phyloP scores from a whole-genome alignment of 1,140 invertebrate genomes.

The Laodelphax striatellus region DNA sequence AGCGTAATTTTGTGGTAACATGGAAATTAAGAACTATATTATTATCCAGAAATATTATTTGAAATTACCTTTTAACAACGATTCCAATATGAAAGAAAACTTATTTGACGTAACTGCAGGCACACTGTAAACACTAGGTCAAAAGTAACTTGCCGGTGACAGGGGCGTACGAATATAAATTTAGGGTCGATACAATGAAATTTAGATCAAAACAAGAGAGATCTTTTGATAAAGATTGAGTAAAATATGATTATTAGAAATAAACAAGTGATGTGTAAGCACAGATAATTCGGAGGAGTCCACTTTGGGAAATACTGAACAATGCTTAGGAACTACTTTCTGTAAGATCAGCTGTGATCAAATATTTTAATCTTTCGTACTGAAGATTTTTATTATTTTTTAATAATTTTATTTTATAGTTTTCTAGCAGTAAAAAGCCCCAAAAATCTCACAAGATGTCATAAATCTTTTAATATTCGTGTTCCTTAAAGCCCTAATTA shows the following conservation, averaged over 20 bases:
- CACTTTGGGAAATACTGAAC: background rate
- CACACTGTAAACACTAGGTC: constrained; percentile 16
- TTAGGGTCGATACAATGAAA: background rate
- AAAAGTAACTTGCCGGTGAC: constrained; percentile 15
- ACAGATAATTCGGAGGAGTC: background rate
- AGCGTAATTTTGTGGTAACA: background rate
- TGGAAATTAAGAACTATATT: background rate
- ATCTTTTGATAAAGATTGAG: background rate
- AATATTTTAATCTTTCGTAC: no score
- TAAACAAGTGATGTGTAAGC: background rate
- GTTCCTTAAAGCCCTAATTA: no score
- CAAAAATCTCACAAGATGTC: no score
- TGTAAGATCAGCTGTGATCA: background rate
- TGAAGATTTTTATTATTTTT: no score
- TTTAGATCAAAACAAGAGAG: background rate
- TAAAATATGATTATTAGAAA: background rate
- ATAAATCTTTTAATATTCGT: no score
- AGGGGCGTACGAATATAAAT: constrained; percentile 12
- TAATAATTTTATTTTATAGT: no score
- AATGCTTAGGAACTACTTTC: background rate
- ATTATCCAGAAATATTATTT: background rate
- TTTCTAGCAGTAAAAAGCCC: no score
- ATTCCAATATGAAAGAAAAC: background rate
- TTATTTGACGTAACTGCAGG: constrained; percentile 11
- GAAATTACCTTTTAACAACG: background rate